Percentiles rank a stretch among this genome's conserved stretches.
Evolutionary conservation across 92 coral and sea anemone genomes (phyloP).

Genomic region (Phenganax marumi): DNA sequence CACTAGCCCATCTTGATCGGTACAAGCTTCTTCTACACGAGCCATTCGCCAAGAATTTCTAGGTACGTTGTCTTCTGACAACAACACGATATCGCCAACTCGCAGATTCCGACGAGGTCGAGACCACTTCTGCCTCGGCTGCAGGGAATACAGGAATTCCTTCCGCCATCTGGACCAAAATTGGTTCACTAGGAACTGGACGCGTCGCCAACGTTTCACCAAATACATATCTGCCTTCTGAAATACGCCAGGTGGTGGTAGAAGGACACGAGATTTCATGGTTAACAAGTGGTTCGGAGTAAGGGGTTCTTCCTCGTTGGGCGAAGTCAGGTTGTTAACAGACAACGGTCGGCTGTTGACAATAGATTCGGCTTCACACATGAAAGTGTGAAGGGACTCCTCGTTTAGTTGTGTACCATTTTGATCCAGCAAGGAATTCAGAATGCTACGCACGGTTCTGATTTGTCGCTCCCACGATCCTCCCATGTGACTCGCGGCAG

Average conservation of each 20-base stretch:
- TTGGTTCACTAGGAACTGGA: conserved; percentile 40
- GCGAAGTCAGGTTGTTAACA: conserved; percentile 20
- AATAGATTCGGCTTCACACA: conserved; percentile 51
- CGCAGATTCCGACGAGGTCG: conserved; percentile 32
- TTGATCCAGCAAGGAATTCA: conserved; percentile 25
- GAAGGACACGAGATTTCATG: conserved; percentile 24
- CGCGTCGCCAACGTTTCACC: conserved; percentile 51
- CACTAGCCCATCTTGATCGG: conserved; percentile 18
- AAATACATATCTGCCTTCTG: conserved; percentile 31
- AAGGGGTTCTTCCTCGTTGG: conserved; percentile 34
- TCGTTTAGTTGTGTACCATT: conserved; percentile 40
- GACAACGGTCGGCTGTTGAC: conserved; percentile 52
- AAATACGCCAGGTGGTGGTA: conserved; percentile 53
- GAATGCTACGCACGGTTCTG: conserved; percentile 42
- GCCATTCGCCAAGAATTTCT: conserved; percentile 38
- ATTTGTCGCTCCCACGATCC: conserved; percentile 55
- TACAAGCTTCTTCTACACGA: conserved; percentile 15
- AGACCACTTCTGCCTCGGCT: conserved; percentile 41
- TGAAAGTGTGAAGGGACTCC: conserved; percentile 24
- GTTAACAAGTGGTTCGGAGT: conserved; percentile 48
- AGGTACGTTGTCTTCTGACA: conserved; percentile 25
- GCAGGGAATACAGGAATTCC: conserved; percentile 41
- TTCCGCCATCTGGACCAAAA: conserved; percentile 44
- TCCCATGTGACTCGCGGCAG: conserved; percentile 58
- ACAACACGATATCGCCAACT: conserved; percentile 29